Conservation (phyloP, 2,113 vertebrate species). For the Raja brachyura region DNA sequence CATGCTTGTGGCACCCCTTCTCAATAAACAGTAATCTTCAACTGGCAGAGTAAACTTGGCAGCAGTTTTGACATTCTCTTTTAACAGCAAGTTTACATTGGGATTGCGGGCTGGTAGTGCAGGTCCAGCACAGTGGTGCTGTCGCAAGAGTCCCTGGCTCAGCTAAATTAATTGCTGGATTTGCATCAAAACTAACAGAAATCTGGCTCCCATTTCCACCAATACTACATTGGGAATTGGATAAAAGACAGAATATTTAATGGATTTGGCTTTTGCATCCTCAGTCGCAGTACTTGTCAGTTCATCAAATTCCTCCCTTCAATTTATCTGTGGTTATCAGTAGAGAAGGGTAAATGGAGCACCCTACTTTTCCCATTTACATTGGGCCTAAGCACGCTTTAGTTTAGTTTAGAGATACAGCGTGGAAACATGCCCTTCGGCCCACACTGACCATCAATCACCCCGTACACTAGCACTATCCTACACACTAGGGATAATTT, state of each 20-base stretch:
- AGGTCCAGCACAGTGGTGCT: background rate
- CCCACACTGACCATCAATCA: too few species aligned
- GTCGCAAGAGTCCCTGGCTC: background rate
- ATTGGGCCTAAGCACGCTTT: background rate
- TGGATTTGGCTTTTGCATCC: background rate
- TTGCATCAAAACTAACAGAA: background rate
- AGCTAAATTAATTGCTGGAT: conserved; percentile 15
- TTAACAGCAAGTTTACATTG: conserved; percentile 11
- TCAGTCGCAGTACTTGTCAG: background rate
- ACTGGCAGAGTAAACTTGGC: background rate
- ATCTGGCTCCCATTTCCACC: background rate
- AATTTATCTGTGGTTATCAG: background rate
- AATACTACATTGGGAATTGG: background rate
- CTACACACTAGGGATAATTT: too few species aligned
- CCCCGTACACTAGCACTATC: too few species aligned
- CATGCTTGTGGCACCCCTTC: background rate
- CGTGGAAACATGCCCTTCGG: too few species aligned
- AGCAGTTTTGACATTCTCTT: background rate
- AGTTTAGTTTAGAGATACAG: too few species aligned
- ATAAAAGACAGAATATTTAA: background rate
- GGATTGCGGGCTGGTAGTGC: background rate
- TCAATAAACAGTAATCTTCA: background rate
- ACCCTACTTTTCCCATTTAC: background rate
- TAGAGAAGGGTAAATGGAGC: background rate
- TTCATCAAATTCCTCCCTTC: background rate